phyloP scores from a whole-genome alignment of 2,888 invertebrate genomes.

The Choreutis nemorana region DNA sequence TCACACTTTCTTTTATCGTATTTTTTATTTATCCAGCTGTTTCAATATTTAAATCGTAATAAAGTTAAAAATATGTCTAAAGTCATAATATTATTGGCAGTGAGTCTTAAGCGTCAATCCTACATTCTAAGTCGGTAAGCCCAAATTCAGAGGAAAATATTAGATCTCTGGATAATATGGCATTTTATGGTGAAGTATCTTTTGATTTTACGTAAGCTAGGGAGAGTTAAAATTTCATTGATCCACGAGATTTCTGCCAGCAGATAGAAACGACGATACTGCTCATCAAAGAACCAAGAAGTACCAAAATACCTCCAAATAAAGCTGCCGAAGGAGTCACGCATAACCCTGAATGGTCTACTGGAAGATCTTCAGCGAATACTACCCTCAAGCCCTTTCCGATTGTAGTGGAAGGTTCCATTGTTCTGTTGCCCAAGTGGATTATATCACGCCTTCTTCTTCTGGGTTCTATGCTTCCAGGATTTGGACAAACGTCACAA shows the following conservation, averaged over 20 bases:
- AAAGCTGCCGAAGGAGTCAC: constrained; percentile 71
- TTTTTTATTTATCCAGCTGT: too few species aligned
- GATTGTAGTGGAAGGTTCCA: constrained; percentile 68
- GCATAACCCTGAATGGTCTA: constrained; percentile 60
- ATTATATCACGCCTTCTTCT: constrained; percentile 51
- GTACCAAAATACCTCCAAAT: constrained; percentile 66
- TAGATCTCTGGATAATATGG: too few species aligned
- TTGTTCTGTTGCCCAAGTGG: constrained; percentile 51
- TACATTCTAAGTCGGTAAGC: too few species aligned
- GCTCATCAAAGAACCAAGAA: constrained; percentile 68
- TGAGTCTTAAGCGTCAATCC: too few species aligned
- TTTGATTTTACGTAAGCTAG: too few species aligned
- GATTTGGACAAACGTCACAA: constrained; percentile 76
- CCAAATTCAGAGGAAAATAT: too few species aligned
- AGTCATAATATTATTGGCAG: too few species aligned
- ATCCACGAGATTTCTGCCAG: constrained; percentile 44
- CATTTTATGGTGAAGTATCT: too few species aligned
- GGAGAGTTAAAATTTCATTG: constrained; percentile 34
- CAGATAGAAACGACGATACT: constrained; percentile 44
- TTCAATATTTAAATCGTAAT: too few species aligned
- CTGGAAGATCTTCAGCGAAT: constrained; percentile 71
- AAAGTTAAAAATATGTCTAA: too few species aligned
- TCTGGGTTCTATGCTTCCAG: constrained; percentile 66
- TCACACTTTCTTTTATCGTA: too few species aligned
- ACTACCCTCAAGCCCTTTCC: constrained; percentile 73